Conservation (phyloP, 1,140 invertebrate genomes). For the Habropoda laboriosa region DNA sequence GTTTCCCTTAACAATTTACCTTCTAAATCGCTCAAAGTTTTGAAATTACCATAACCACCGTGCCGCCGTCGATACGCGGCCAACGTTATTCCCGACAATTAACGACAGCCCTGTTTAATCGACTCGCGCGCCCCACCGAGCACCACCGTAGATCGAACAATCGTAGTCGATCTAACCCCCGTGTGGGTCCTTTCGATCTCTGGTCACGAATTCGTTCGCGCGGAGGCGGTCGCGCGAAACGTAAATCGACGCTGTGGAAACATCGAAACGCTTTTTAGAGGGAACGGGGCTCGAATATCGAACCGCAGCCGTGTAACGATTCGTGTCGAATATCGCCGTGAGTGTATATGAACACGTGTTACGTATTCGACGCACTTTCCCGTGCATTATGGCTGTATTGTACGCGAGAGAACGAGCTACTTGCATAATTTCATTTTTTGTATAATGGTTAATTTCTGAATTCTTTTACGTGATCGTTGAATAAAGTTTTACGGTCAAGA, state of each 20-base stretch:
- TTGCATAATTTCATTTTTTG: too few species aligned
- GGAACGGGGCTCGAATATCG: background rate
- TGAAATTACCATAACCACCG: slow-evolving; percentile 59
- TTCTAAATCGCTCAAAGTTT: slow-evolving; percentile 70
- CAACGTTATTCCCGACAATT: slow-evolving; percentile 8
- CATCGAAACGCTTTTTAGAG: slow-evolving; percentile 5
- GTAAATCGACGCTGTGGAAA: background rate
- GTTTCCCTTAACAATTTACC: slow-evolving; percentile 62
- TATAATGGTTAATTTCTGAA: too few species aligned
- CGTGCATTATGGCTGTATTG: background rate
- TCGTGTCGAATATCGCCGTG: background rate
- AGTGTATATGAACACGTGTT: background rate
- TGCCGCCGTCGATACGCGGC: slow-evolving; percentile 5
- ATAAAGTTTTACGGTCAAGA: too few species aligned
- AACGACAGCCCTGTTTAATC: background rate
- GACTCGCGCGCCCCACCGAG: background rate
- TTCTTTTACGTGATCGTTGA: too few species aligned
- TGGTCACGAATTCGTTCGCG: background rate
- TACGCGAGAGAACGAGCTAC: too few species aligned
- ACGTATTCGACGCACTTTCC: background rate
- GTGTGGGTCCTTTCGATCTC: too few species aligned
- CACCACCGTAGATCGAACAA: background rate
- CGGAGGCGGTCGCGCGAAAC: background rate
- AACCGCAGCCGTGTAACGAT: background rate
- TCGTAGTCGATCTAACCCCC: background rate